phyloP scores from a whole-genome alignment of 2,888 invertebrate genomes.

The Sarcophaga rosellei region DNA sequence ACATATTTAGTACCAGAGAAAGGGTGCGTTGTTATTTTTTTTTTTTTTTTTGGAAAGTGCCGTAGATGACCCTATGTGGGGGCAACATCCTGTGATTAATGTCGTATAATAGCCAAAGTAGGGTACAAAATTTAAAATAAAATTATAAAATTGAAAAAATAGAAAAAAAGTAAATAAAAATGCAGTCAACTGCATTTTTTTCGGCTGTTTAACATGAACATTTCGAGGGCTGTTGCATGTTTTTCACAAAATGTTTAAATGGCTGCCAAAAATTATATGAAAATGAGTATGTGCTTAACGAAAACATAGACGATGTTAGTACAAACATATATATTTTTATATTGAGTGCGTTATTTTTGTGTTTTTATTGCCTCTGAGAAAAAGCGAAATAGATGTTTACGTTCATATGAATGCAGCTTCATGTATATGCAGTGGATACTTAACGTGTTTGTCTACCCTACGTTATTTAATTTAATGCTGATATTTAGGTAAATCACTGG shows the following conservation, averaged over 20 bases:
- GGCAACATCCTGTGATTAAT: too few relatives aligned
- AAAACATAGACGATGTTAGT: slow-evolving; percentile 1
- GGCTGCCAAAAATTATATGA: slow-evolving; percentile 46
- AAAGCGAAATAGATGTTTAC: slow-evolving; percentile 38
- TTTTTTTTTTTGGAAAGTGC: too few relatives aligned
- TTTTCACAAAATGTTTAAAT: slow-evolving; percentile 29
- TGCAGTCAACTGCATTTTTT: slow-evolving; percentile 27
- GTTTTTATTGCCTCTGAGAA: not conserved
- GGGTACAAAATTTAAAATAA: not conserved
- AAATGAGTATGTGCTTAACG: slow-evolving; percentile 36
- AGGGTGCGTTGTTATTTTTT: too few relatives aligned
- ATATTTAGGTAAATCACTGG: too few relatives aligned
- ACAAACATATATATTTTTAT: too few relatives aligned
- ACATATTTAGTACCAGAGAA: too few relatives aligned
- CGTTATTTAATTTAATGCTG: not conserved
- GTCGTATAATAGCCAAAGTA: too few relatives aligned
- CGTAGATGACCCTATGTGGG: too few relatives aligned
- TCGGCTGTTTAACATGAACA: slow-evolving; percentile 42
- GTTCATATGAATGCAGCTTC: slow-evolving; percentile 45
- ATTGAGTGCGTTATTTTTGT: not conserved
- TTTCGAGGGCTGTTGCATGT: slow-evolving; percentile 49
- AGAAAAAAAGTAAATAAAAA: not conserved
- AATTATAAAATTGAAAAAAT: not conserved
- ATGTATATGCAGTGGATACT: slow-evolving; percentile 35
- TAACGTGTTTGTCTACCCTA: slow-evolving; percentile 1